A percentile compares a stretch with the other conserved stretches of the same genome.
phyloP scores from a whole-genome alignment of 2,888 invertebrate species.

The Cerastis leucographa region DNA sequence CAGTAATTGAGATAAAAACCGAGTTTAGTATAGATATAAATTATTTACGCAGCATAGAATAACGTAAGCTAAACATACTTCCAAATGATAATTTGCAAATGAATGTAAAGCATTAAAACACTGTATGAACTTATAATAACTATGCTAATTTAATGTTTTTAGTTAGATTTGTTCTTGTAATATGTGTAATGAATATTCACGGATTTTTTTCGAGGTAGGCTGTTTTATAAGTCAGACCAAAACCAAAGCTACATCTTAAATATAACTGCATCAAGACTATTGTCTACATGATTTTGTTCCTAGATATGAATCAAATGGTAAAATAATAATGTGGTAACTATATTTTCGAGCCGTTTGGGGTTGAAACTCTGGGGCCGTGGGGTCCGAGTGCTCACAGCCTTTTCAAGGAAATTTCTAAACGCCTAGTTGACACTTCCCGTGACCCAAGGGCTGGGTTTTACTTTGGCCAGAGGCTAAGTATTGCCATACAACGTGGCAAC shows the following conservation, averaged over 20 bases:
- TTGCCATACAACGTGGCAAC: too few species aligned
- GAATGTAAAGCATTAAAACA: slow-evolving; percentile 1
- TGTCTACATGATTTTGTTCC: background rate
- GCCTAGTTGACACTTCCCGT: too few species aligned
- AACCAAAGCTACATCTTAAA: background rate
- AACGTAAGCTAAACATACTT: slow-evolving; percentile 19
- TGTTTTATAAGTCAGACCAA: background rate
- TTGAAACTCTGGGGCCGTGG: too few species aligned
- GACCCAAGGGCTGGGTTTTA: too few species aligned
- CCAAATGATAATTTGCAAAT: slow-evolving; percentile 6
- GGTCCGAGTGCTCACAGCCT: too few species aligned
- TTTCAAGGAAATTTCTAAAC: too few species aligned
- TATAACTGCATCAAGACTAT: background rate
- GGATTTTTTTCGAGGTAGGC: background rate
- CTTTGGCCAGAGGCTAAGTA: too few species aligned
- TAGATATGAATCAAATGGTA: background rate
- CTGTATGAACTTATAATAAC: background rate
- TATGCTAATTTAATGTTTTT: background rate
- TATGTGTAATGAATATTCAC: slow-evolving; percentile 6
- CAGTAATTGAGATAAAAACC: background rate
- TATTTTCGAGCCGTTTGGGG: too few species aligned
- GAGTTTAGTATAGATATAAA: background rate
- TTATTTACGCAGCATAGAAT: background rate
- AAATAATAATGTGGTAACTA: too few species aligned
- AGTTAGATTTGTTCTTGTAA: background rate